Percentiles rank a stretch among this genome's conserved stretches.
Conservation (phyloP, 2,797 vertebrate species). For the Triplophysa bombifrons region DNA sequence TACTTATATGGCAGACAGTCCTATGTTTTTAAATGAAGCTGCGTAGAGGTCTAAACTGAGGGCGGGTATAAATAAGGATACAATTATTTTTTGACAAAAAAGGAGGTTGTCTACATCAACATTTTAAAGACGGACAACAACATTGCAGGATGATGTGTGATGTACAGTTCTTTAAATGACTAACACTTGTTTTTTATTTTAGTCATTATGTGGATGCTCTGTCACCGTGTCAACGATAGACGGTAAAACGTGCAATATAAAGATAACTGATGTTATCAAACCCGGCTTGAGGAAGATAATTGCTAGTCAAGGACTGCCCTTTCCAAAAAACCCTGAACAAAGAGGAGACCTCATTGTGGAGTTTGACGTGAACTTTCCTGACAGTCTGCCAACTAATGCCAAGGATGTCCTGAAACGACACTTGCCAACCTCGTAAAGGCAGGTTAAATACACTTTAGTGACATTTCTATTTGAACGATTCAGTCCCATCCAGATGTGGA, state of each 20-base stretch:
- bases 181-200: conserved; percentile 52
- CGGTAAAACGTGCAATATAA: conserved; percentile 94
- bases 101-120: no score
- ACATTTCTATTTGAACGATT: conserved; percentile 20
- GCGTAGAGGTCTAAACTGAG: background rate
- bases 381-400: conserved; percentile 88
- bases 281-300: conserved; percentile 96
- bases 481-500: conserved; percentile 43
- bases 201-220: conserved; percentile 97
- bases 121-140: no score
- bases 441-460: conserved; percentile 38
- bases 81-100: no score
- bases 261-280: conserved; percentile 95
- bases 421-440: conserved; percentile 85
- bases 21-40: conserved; percentile 5
- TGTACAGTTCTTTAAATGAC: conserved; percentile 3
- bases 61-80: no score
- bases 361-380: conserved; percentile 96
- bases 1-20: conserved; percentile 56
- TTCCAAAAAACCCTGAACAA: conserved; percentile 95
- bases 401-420: conserved; percentile 97
- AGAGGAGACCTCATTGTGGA: conserved; percentile 97
- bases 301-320: conserved; percentile 92
- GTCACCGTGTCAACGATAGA: conserved; percentile 96
- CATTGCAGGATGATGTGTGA: background rate